A percentile compares a stretch with the other conserved stretches of the same genome.
Evolutionary conservation across 2,113 vertebrate genomes (phyloP).

Genomic region (Phoxinus phoxinus): DNA sequence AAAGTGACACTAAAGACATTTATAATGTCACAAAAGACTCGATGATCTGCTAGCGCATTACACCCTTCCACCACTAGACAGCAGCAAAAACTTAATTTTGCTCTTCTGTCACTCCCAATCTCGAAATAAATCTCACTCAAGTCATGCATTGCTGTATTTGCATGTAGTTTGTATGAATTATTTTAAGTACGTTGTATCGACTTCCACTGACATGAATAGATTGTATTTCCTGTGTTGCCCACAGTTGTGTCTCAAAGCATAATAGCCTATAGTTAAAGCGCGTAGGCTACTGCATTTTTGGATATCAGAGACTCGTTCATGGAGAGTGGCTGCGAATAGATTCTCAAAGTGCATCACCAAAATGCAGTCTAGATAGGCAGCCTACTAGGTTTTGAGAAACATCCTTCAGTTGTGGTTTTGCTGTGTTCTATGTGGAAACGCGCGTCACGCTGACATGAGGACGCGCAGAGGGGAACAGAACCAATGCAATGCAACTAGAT

Average conservation of each 20-base stretch:
- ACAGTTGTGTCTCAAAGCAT: slow-evolving; percentile 6
- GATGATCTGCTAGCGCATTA: background rate
- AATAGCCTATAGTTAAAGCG: background rate
- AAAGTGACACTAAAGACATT: background rate
- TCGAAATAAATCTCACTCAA: background rate
- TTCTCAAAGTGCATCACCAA: background rate
- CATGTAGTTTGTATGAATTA: background rate
- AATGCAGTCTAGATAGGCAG: background rate
- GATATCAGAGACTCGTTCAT: background rate
- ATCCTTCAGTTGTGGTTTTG: background rate
- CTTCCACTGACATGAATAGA: background rate
- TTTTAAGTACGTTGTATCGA: background rate
- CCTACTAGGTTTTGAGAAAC: background rate
- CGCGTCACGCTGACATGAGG: slow-evolving; percentile 41
- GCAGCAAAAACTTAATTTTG: background rate
- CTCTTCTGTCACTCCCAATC: background rate
- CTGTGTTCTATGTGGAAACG: slow-evolving; percentile 3
- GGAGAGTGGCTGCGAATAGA: background rate
- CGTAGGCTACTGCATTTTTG: background rate
- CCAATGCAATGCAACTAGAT: slow-evolving; percentile 65
- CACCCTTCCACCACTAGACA: background rate
- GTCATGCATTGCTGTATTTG: background rate
- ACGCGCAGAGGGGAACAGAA: slow-evolving; percentile 25
- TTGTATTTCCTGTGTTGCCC: background rate
- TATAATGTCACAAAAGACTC: background rate